phyloP scores from a whole-genome alignment of 2,888 invertebrate species.

The Caenorhabditis zanzibari region DNA sequence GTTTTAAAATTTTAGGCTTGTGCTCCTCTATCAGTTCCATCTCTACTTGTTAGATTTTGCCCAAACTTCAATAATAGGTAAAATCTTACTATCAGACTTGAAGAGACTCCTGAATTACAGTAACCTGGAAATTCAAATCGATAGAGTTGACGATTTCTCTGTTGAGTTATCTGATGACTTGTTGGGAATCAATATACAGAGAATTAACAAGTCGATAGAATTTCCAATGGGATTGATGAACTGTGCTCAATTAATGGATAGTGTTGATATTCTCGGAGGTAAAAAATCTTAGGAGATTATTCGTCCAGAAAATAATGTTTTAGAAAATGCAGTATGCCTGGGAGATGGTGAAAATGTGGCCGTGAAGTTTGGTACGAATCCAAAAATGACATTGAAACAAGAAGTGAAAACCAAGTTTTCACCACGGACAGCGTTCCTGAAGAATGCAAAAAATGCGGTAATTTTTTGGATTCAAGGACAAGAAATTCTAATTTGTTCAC shows the following conservation, averaged over 20 bases:
- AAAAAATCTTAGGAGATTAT: no score
- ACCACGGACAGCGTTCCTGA: slow-evolving; percentile 37
- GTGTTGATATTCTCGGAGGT: slow-evolving; percentile 57
- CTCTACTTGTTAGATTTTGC: slow-evolving; percentile 46
- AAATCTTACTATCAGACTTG: not conserved
- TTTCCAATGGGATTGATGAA: slow-evolving; percentile 66
- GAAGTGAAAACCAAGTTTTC: slow-evolving; percentile 54
- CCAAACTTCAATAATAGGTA: slow-evolving; percentile 43
- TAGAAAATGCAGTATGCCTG: slow-evolving; percentile 59
- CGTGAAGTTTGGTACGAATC: slow-evolving; percentile 59
- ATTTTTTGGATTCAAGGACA: not conserved
- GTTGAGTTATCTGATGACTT: slow-evolving; percentile 56
- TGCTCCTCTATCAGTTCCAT: slow-evolving; percentile 2
- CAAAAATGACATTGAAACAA: slow-evolving; percentile 41
- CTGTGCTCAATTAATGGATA: slow-evolving; percentile 43
- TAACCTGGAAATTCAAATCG: slow-evolving; percentile 33
- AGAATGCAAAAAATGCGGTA: slow-evolving; percentile 55
- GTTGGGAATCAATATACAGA: slow-evolving; percentile 54
- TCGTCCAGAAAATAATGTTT: not conserved
- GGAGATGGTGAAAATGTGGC: slow-evolving; percentile 66
- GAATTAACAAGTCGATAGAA: slow-evolving; percentile 44
- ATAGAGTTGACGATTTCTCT: slow-evolving; percentile 41
- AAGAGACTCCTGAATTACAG: slow-evolving; percentile 14
- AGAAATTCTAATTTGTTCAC: not conserved
- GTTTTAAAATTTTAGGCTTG: slow-evolving; percentile 26